Base-by-base conservation (phyloP, 2,113 vertebrate genomes). In the Cyprichromis sp. region DNA sequence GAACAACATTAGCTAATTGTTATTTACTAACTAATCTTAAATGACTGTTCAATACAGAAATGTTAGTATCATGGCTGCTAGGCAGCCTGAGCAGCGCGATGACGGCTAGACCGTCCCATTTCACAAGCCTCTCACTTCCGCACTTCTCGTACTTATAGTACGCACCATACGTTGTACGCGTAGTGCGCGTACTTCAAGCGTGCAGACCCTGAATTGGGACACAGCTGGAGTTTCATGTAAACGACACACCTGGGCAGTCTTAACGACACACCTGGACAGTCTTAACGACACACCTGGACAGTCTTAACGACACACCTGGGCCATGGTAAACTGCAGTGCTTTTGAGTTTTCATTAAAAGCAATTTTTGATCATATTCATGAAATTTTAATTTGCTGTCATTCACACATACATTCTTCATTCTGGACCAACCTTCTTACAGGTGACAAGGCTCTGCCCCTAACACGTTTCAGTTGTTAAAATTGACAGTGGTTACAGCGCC, bases 1-100 rank as follows among this genome's bases (percentile, higher is more conserved):
- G 0, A 45, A 3, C 42, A 45, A 45, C 42, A 45, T 0, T 0
- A 45, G 1, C 42, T 45, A 45, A 45, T 14, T 14, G 0, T 45
- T 45, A 45, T 42, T 42, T 42, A 14, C 42, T 45, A 45, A 0
- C 42, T 45, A 45, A 0, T 45, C 42, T 14, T 45, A 14, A 45
- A 45, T 14, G 0, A 14, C 12, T 45, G 42, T 14, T 45, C 42
- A 45, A 12, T 1, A 45, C 12, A 45, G 12, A 1, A 45, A 45
- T 45, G 45, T 47, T 47, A 47, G 7, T 4, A 16, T 47, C 45
- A 4, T 47, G 45, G 45, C 1, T 47, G 45, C 45, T 1, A 47
- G 45, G 45, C 14, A 47, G 8, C 2, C 45, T 47, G 14, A 47
- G 0, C 14, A 47, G 7, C 2, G 4, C 4, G 1, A 47, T 0